These are phyloP conservation scores for Cyrtorhinus lividipennis DNA, from an alignment of 1,140 invertebrate species.

Conservation along the genomic window DNA sequence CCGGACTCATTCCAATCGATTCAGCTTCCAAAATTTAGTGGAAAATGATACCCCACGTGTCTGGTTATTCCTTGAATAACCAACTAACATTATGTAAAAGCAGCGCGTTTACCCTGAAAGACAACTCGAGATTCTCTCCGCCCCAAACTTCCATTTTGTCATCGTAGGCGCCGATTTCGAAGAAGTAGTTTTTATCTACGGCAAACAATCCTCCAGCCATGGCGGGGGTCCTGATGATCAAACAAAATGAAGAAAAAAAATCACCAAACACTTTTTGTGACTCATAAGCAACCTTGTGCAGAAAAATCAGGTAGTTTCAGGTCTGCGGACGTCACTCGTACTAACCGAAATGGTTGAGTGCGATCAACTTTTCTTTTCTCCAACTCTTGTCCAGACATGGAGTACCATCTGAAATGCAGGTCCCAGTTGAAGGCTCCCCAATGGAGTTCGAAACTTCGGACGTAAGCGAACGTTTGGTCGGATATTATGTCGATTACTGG, in stretches of 20 bases:
- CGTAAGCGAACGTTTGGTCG: slow-evolving; percentile 82
- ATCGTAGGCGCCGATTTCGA: slow-evolving; percentile 81
- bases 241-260: too few species aligned
- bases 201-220: slow-evolving; percentile 96
- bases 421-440: slow-evolving; percentile 98
- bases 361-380: slow-evolving; percentile 44
- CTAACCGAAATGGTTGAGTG: slow-evolving; percentile 56
- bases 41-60: too few species aligned
- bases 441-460: slow-evolving; percentile 76
- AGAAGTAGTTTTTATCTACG: slow-evolving; percentile 78
- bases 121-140: slow-evolving; percentile 93
- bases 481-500: slow-evolving; percentile 93
- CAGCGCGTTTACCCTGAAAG: slow-evolving; percentile 56
- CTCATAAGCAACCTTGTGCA: too few species aligned
- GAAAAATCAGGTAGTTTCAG: neutral
- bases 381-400: slow-evolving; percentile 44
- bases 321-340: too few species aligned
- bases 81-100: too few species aligned
- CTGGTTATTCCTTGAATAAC: too few species aligned
- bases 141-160: slow-evolving; percentile 85
- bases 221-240: slow-evolving; percentile 56
- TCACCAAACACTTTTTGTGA: too few species aligned
- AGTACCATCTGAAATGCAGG: slow-evolving; percentile 75
- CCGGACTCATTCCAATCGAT: too few species aligned
- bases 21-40: too few species aligned